These are phyloP conservation scores for Aelia acuminata DNA, from an alignment of 2,888 invertebrate genomes.

Conservation along the genomic window DNA sequence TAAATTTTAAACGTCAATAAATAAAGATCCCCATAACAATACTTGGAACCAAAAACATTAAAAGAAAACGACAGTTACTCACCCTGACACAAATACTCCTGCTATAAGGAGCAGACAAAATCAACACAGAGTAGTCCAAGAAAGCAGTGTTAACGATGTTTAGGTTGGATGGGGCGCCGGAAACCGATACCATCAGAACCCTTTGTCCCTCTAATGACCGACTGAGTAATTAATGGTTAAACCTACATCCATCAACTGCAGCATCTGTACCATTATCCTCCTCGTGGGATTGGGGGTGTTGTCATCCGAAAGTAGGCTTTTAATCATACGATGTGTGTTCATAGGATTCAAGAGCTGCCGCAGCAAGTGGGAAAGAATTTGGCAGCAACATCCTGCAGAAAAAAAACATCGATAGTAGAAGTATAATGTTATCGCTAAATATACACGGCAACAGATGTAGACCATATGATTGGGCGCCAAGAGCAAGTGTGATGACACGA, in stretches of 20 bases:
- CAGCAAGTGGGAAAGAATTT: not conserved
- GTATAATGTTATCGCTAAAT: not conserved
- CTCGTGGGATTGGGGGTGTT: not conserved
- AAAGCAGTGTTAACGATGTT: conserved; percentile 44
- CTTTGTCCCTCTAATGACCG: not conserved
- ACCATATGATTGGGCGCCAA: conserved; percentile 19
- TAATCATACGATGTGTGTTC: not conserved
- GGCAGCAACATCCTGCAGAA: not conserved
- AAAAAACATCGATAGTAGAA: not conserved
- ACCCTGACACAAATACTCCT: not conserved
- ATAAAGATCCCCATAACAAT: not conserved
- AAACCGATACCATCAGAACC: conserved; percentile 45
- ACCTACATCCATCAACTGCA: conserved; percentile 38
- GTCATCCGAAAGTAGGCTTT: not conserved
- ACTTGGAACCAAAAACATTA: not conserved
- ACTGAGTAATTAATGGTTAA: conserved; percentile 33
- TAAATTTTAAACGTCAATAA: not conserved
- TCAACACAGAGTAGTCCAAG: conserved; percentile 5
- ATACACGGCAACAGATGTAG: not conserved
- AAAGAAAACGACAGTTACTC: not conserved
- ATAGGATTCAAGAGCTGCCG: not conserved
- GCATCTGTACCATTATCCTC: conserved; percentile 36
- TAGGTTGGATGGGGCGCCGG: conserved; percentile 40
- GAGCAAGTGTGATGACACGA: conserved; percentile 22
- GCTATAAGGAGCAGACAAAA: conserved; percentile 8